Evolutionary conservation across 2,888 invertebrate genomes (phyloP), one percentile per base, ranked within the genome.

Genomic region (Pachycephus smyrnensis): DNA sequence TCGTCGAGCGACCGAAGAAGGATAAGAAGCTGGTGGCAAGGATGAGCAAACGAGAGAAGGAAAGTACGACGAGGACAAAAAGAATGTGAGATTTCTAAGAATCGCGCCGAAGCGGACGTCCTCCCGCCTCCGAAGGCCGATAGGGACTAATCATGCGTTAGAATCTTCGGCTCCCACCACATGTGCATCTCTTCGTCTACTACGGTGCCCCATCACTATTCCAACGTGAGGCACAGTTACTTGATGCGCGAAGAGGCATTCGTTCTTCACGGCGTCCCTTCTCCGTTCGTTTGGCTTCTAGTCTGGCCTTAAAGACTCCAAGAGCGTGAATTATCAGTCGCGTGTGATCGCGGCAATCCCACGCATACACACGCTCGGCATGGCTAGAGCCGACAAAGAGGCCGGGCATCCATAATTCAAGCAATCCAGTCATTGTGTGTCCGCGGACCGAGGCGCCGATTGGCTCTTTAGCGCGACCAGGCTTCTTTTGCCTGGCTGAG

Each of bases 361-460:
- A 76, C 79, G 76, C 79, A 73, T 76, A 79, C 79, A 75, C 76
- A 74, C 76, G 73, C 76, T 55, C 76, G 68, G 76, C 55, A 55
- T 32, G 55, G 32, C 40, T 73, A 12, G 30, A 74, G 76, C 88
- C 86, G 86, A 88, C 88, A 89, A 88, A 88, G 89, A 85, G 84
- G 79, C 84, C 80, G 86, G 86, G 85, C 89, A 89, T 89, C 89
- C 89, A 89, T 90, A 90, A 90, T 90, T 90, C 90, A 89, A 89
- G 87, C 88, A 88, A 89, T 89, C 88, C 87, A 84, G 85, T 85
- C 85, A 86, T 86, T 86, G 83, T 86, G 84, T 84, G 86, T 86
- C 83, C 82, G 83, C 78, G 79, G 79, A 82, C 83, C 80, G 80
- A 85, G 87, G 87, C 89, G 88, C 86, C 89, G 88, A 89, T 88